Percentiles rank a stretch among this genome's conserved stretches.
Conservation (phyloP, 2,888 invertebrate species). For the Pollenia amentaria region DNA sequence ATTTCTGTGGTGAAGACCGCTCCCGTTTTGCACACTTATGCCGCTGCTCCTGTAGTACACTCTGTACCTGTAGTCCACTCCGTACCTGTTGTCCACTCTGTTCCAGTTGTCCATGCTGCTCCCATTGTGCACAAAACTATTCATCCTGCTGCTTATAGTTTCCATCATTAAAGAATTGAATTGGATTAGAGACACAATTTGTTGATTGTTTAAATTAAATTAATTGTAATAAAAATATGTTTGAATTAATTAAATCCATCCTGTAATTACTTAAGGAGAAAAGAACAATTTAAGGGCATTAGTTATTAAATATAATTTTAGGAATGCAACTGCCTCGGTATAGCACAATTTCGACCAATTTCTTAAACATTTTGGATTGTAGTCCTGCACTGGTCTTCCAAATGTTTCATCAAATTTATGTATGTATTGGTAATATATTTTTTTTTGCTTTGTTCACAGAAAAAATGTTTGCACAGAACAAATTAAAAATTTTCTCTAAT, state of each 20-base stretch:
- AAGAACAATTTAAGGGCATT: no score
- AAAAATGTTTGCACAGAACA: no score
- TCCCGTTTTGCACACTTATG: constrained; percentile 42
- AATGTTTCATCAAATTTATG: no score
- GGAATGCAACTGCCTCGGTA: no score
- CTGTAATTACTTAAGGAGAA: no score
- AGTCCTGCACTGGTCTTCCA: no score
- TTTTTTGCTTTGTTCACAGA: no score
- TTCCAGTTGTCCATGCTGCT: not conserved
- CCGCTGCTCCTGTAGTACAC: constrained; percentile 38
- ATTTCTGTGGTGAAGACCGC: constrained; percentile 60
- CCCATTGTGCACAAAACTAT: constrained; percentile 4
- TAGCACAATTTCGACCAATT: no score
- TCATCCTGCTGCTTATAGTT: not conserved
- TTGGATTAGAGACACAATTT: not conserved
- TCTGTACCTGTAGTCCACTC: constrained; percentile 47
- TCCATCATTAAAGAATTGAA: not conserved
- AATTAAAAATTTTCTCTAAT: no score
- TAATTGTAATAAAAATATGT: not conserved
- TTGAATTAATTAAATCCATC: not conserved
- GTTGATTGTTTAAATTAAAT: not conserved
- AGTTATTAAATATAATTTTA: no score
- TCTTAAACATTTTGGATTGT: no score
- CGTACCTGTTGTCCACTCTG: constrained; percentile 69
- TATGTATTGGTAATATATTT: no score